Conservation (phyloP, 2,797 vertebrate genomes). For the Siniperca obscura region DNA sequence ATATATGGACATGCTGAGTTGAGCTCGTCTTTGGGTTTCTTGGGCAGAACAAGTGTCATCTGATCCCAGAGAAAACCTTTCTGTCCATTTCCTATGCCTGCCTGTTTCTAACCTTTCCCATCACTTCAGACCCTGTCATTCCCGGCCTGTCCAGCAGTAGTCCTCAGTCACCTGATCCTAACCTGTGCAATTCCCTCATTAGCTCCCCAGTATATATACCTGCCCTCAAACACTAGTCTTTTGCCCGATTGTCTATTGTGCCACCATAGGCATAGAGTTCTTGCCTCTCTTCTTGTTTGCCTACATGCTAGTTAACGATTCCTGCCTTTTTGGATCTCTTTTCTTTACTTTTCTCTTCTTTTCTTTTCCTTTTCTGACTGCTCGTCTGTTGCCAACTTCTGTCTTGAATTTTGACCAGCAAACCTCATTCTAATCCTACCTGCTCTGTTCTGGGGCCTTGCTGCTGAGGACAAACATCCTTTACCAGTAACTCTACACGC, state of each 20-base stretch:
- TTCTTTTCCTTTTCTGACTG: neutral
- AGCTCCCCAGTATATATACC: neutral
- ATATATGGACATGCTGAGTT: neutral
- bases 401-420: too few relatives aligned
- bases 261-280: neutral
- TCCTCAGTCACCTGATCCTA: neutral
- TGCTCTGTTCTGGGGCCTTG: neutral
- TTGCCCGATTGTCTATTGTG: neutral
- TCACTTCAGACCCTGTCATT: neutral
- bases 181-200: neutral
- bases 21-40: neutral
- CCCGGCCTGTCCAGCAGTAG: neutral
- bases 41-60: neutral
- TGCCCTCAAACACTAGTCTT: neutral
- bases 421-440: neutral
- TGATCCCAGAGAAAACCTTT: neutral
- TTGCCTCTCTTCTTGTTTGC: neutral
- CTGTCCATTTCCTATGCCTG: neutral
- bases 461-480: neutral
- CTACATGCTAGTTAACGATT: neutral
- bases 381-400: neutral
- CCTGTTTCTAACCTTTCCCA: neutral
- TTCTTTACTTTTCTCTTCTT: neutral
- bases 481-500: neutral
- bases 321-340: neutral